Base-by-base conservation (phyloP, 1,140 invertebrate genomes). In the Apis laboriosa region DNA sequence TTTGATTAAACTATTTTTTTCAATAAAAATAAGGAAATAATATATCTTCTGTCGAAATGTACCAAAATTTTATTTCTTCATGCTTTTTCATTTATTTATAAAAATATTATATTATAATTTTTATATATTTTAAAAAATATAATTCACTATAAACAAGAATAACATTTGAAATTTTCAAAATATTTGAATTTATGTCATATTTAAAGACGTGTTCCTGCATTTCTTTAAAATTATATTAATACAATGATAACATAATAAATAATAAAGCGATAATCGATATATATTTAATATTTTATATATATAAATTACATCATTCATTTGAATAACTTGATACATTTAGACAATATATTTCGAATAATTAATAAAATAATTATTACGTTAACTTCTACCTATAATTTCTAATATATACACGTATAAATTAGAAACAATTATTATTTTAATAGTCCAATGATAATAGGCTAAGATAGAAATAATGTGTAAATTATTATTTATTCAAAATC, bases 401-500 rank as follows among this genome's bases (percentile, higher is more conserved):
- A 76, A 73, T 60, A 21, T n/a, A 63, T 58, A 66, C 83, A 24
- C 15, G 70, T 49, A 77, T 56, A 28, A 66, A 53, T 19, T 56
- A 56, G 2, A 61, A 13, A 61, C n/a, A 9, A 28, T 55, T 64
- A 49, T n/a, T 67, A 28, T 34, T 51, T 15, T 21, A 73, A 43
- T 15, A 64, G n/a, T 58, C 76, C 53, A 77, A 51, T 86, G 75
- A 28, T 73, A 51, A 63, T 63, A 9, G 24, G 7, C 4, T 60
- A 49, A 88, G 63, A 61, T 78, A 82, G 58, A 49, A 67, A 53
- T 80, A 78, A 66, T 83, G 80, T 61, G 43, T 91, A 90, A 90
- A 90, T 91, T 91, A 90, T 90, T 91, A 91, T 91, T 91, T 90
- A 90, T 89, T 90, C 77, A 80, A 88, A 55, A 83, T 9, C 67